phyloP scores from a whole-genome alignment of 2,113 vertebrate genomes.

The Deroptyus accipitrinus region DNA sequence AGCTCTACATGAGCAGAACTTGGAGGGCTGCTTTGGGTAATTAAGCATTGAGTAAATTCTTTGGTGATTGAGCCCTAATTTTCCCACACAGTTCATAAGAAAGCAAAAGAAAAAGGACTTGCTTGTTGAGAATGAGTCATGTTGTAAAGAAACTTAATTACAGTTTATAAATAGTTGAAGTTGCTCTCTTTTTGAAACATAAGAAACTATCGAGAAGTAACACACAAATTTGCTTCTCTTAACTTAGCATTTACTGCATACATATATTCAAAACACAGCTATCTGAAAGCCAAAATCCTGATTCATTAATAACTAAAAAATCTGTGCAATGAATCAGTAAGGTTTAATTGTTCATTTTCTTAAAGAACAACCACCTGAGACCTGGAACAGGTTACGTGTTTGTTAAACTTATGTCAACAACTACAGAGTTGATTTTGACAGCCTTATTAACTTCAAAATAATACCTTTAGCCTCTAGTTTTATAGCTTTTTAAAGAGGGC shows the following conservation, averaged over 20 bases:
- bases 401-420: not conserved
- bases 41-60: constrained; percentile 61
- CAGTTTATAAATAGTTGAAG: constrained; percentile 67
- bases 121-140: constrained; percentile 64
- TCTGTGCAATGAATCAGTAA: not conserved
- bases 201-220: constrained; percentile 37
- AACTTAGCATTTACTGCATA: not conserved
- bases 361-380: not conserved
- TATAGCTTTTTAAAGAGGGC: not conserved
- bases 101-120: constrained; percentile 58
- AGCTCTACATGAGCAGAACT: constrained; percentile 41
- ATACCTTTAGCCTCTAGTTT: not conserved
- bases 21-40: constrained; percentile 47
- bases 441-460: not conserved
- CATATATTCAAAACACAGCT: not conserved
- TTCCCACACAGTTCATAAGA: constrained; percentile 65
- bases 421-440: not conserved
- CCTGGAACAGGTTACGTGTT: not conserved
- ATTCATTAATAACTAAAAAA: not conserved
- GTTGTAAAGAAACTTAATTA: constrained; percentile 63
- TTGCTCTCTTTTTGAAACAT: constrained; percentile 53
- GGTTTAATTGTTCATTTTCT: not conserved
- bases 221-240: not conserved
- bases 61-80: constrained; percentile 53
- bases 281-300: constrained; percentile 10